These are phyloP conservation scores for Rissa tridactyla DNA, from an alignment of 2,113 vertebrate genomes.

Conservation along the genomic window DNA sequence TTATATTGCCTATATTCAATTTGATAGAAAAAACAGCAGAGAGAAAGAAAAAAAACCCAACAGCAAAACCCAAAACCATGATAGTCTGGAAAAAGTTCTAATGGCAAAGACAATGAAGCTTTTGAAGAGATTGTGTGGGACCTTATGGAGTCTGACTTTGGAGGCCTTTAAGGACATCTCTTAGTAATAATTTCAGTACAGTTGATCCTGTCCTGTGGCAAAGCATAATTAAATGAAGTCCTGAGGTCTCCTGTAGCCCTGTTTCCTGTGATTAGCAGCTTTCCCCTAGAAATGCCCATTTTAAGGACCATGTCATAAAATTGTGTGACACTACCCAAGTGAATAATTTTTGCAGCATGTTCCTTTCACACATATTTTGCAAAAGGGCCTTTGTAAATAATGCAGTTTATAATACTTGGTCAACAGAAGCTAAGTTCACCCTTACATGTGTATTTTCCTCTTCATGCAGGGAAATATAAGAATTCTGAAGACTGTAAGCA, in stretches of 20 bases:
- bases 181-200: neutral
- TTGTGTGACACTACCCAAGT: neutral
- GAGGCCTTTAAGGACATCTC: neutral
- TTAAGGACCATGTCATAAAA: neutral
- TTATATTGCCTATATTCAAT: fast-evolving
- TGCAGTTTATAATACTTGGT: neutral
- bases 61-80: neutral
- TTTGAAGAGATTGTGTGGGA: neutral
- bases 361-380: neutral
- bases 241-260: neutral
- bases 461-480: neutral
- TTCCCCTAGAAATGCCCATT: neutral
- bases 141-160: neutral
- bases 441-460: neutral
- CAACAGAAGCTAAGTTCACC: neutral
- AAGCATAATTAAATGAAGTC: neutral
- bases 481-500: neutral
- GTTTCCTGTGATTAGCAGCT: neutral
- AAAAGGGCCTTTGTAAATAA: neutral
- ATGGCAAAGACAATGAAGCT: neutral
- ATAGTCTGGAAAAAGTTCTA: neutral
- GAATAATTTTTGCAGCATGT: neutral
- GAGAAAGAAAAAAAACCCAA: neutral
- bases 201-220: neutral
- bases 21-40: neutral